A percentile compares a stretch with the other conserved stretches of the same genome.
These are phyloP conservation scores for Lutraria lutraria DNA, from an alignment of 2,888 invertebrate species.

Conservation along the genomic window DNA sequence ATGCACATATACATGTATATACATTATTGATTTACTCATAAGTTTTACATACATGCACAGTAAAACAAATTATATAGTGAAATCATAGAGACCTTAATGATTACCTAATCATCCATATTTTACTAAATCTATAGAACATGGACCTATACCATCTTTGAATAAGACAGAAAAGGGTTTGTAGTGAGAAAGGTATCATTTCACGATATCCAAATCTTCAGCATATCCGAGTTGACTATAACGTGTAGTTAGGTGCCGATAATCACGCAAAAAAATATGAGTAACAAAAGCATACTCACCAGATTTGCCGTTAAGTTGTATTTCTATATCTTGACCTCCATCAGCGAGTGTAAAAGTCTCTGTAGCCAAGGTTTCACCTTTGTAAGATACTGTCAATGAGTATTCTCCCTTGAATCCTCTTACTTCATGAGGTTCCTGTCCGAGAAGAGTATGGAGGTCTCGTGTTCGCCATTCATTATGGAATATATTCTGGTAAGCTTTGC, in stretches of 20 bases:
- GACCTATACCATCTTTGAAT: too few species aligned
- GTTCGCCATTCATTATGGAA: slow-evolving; percentile 53
- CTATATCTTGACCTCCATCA: slow-evolving; percentile 18
- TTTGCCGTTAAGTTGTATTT: slow-evolving; percentile 31
- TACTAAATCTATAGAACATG: not conserved
- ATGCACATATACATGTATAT: not conserved
- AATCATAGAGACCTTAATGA: too few species aligned
- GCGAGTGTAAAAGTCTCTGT: slow-evolving; percentile 23
- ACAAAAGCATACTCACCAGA: slow-evolving; percentile 3
- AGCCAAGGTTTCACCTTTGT: slow-evolving; percentile 32
- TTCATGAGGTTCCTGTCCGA: slow-evolving; percentile 14
- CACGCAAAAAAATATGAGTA: not conserved
- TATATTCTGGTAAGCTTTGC: slow-evolving; percentile 43
- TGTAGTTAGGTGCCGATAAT: not conserved
- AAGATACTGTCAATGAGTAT: slow-evolving; percentile 44
- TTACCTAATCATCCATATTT: not conserved
- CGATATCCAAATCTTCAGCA: not conserved
- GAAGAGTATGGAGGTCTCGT: slow-evolving; percentile 14
- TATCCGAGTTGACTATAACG: not conserved
- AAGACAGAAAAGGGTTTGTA: not conserved
- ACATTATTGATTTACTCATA: not conserved
- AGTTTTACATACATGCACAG: too few species aligned
- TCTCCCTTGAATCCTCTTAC: slow-evolving; percentile 47
- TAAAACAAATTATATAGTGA: too few species aligned
- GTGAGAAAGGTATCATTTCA: not conserved